phyloP scores from a whole-genome alignment of 2,113 vertebrate genomes.

The Eubucco bourcierii region DNA sequence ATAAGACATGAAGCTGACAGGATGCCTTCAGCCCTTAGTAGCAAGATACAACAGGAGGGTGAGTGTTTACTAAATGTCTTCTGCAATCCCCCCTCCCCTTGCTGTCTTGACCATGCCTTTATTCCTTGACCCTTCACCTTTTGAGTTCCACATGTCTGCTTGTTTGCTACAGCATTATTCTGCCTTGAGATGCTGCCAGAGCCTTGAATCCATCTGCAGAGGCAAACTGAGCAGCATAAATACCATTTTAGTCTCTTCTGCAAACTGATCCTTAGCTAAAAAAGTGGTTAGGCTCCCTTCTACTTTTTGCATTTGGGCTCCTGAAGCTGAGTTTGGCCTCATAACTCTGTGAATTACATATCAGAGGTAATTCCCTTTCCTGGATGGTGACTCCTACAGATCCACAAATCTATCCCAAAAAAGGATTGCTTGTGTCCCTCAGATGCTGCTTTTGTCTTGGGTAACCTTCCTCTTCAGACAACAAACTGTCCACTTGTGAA shows the following conservation, averaged over 20 bases:
- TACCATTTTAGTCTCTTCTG: neutral
- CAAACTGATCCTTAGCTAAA: neutral
- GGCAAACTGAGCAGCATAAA: neutral
- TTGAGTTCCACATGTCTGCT: neutral
- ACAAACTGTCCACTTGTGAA: neutral
- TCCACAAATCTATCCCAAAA: neutral
- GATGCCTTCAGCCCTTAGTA: neutral
- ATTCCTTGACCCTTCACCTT: neutral
- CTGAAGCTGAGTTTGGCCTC: neutral
- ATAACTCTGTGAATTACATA: neutral
- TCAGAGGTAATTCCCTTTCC: neutral
- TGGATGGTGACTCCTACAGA: neutral
- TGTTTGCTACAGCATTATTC: neutral
- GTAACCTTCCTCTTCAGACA: neutral
- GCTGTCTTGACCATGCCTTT: accelerated
- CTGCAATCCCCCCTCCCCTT: neutral
- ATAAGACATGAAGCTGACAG: neutral
- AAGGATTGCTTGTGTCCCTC: neutral
- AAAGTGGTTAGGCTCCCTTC: neutral
- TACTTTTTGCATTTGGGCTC: neutral
- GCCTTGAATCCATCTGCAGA: neutral
- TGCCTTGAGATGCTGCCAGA: neutral
- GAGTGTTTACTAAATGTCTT: neutral
- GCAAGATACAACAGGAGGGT: neutral
- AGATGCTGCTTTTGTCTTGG: neutral